A percentile compares a stretch with the other conserved stretches of the same genome.
Conservation (phyloP, 92 coral and sea anemone genomes). For the Bergia puertoricense region DNA sequence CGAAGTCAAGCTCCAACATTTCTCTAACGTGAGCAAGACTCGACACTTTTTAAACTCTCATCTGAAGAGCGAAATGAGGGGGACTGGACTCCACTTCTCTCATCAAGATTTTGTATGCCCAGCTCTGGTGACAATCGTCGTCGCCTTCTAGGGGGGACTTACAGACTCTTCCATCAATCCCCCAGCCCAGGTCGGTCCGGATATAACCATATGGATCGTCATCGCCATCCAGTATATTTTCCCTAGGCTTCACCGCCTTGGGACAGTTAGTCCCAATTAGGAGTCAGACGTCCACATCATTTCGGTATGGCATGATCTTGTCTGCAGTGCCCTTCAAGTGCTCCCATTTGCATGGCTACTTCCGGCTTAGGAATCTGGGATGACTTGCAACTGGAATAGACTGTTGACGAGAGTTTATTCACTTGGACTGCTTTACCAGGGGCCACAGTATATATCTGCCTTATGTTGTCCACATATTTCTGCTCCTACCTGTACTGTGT, state of each 20-base stretch:
- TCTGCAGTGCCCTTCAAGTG: too few relatives aligned
- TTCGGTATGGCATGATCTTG: too few relatives aligned
- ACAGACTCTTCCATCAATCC: conserved; percentile 55
- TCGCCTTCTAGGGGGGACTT: too few relatives aligned
- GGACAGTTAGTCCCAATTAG: conserved; percentile 60
- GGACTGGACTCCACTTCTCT: conserved; percentile 5
- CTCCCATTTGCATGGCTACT: too few relatives aligned
- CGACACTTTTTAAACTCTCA: conserved; percentile 49
- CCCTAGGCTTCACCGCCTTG: conserved; percentile 47
- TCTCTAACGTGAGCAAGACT: conserved; percentile 44
- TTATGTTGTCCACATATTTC: too few relatives aligned
- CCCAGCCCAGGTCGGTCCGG: conserved; percentile 61
- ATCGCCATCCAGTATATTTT: conserved; percentile 48
- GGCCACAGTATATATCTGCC: too few relatives aligned
- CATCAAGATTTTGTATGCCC: conserved; percentile 36
- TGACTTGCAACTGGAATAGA: too few relatives aligned
- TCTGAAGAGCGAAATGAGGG: conserved; percentile 34
- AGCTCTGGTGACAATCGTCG: neutral
- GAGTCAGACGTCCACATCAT: conserved; percentile 42
- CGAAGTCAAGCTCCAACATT: conserved; percentile 60
- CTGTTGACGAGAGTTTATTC: too few relatives aligned
- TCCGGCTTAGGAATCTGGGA: too few relatives aligned
- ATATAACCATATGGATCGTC: conserved; percentile 52
- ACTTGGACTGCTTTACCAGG: too few relatives aligned
- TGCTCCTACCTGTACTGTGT: too few relatives aligned